Conservation (phyloP, 2,797 vertebrate genomes). For the Tapera naevia region DNA sequence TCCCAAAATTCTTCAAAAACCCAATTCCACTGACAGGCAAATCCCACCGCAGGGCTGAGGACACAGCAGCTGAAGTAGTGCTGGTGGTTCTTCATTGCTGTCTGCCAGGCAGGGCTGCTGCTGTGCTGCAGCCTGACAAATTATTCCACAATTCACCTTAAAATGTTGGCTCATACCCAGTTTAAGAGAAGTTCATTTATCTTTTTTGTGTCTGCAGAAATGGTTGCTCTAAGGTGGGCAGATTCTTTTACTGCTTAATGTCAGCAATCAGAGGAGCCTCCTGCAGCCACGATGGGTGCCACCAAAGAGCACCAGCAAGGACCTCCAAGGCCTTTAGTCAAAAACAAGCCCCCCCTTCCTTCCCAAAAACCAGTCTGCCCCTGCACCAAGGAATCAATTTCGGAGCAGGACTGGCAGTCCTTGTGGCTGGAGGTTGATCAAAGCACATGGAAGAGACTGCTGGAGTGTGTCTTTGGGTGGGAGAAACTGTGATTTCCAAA, state of each 20-base stretch:
- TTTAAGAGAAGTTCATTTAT: not conserved
- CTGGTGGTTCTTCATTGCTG: not conserved
- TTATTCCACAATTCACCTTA: not conserved
- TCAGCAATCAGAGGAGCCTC: not conserved
- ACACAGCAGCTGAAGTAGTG: not conserved
- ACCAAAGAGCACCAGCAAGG: not conserved
- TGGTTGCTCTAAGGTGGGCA: not conserved
- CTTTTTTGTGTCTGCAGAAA: not conserved
- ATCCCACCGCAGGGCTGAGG: not conserved
- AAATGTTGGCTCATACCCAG: not conserved
- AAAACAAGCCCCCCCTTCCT: not conserved
- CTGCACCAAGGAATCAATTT: not conserved
- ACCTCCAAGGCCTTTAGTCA: not conserved
- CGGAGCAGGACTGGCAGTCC: not conserved
- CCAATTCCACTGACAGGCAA: not conserved
- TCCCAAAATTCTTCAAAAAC: not conserved
- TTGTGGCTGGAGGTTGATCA: not conserved
- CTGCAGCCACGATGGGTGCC: not conserved
- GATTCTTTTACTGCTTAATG: rapidly evolving
- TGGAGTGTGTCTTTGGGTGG: not conserved
- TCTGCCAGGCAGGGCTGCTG: not conserved
- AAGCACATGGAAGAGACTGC: not conserved
- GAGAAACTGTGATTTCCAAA: not conserved
- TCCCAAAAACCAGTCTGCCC: not conserved
- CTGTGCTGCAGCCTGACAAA: not conserved